Conservation (phyloP, 35 echinoderm and acorn worm species). For the Anneissia japonica region DNA sequence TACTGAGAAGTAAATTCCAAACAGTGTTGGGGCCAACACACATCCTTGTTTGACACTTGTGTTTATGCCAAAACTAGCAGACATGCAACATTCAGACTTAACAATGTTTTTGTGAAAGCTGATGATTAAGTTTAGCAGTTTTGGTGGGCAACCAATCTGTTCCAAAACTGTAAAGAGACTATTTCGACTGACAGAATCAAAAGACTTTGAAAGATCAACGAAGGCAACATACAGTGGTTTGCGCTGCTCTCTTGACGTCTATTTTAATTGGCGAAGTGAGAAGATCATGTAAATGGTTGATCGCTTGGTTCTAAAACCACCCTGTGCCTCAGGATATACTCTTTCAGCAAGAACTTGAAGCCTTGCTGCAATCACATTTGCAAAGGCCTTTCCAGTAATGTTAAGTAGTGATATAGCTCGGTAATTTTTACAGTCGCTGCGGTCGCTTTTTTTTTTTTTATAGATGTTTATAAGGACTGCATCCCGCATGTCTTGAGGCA, state of each 20-base stretch:
- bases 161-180: conserved; percentile 30
- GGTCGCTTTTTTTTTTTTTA: conserved; percentile 21
- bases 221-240: conserved; percentile 14
- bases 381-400: conserved; percentile 14
- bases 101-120: no score
- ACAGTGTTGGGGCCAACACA: no score
- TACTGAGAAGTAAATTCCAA: no score
- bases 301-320: conserved; percentile 2
- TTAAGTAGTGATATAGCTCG: not conserved
- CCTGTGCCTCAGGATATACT: not conserved
- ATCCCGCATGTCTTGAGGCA: no score
- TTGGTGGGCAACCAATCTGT: conserved; percentile 36
- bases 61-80: no score
- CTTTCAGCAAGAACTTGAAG: not conserved
- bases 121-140: not conserved
- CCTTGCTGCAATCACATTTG: not conserved
- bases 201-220: conserved; percentile 42
- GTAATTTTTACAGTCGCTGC: conserved; percentile 12
- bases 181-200: conserved; percentile 42
- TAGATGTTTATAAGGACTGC: no score
- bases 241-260: conserved; percentile 33
- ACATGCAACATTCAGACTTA: no score
- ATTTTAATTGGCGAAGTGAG: conserved; percentile 28
- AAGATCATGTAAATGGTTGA: conserved; percentile 27
- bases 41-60: no score